Conservation (phyloP, 2,888 invertebrate genomes). For the Erebia palarica region DNA sequence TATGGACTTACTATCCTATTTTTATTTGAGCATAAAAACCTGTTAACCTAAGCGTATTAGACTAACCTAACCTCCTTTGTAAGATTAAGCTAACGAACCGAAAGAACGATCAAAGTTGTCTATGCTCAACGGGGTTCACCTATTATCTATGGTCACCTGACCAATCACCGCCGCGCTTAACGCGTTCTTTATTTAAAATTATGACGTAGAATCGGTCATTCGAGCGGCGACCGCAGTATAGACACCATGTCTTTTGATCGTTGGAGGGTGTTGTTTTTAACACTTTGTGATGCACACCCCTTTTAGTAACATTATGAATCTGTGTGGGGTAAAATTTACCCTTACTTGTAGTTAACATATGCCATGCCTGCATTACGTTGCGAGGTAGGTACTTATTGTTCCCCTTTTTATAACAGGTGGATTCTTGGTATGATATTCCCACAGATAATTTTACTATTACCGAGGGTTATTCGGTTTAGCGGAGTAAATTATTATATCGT, state of each 20-base stretch:
- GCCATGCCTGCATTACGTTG: too few species aligned
- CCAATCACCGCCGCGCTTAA: conserved; percentile 63
- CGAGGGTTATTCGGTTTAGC: neutral
- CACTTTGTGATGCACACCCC: conserved; percentile 31
- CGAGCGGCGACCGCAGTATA: conserved; percentile 41
- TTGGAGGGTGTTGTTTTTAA: conserved; percentile 49
- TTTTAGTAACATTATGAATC: neutral
- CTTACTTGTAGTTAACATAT: too few species aligned
- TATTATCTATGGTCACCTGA: conserved; percentile 66
- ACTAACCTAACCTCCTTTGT: conserved; percentile 52
- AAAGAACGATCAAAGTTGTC: conserved; percentile 63
- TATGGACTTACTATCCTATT: conserved; percentile 26
- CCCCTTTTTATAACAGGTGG: too few species aligned
- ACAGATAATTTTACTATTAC: neutral
- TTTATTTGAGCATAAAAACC: conserved; percentile 18
- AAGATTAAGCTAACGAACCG: conserved; percentile 55
- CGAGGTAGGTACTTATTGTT: too few species aligned
- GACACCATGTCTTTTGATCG: conserved; percentile 47
- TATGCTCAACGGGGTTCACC: conserved; percentile 63
- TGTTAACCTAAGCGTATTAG: neutral
- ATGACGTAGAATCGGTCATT: conserved; percentile 48
- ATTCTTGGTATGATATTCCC: too few species aligned
- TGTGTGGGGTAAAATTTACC: neutral
- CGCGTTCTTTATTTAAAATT: conserved; percentile 65
- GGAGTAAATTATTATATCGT: neutral